Conservation (phyloP, 2,113 vertebrate species). For the Ophthalmotilapia sp. region DNA sequence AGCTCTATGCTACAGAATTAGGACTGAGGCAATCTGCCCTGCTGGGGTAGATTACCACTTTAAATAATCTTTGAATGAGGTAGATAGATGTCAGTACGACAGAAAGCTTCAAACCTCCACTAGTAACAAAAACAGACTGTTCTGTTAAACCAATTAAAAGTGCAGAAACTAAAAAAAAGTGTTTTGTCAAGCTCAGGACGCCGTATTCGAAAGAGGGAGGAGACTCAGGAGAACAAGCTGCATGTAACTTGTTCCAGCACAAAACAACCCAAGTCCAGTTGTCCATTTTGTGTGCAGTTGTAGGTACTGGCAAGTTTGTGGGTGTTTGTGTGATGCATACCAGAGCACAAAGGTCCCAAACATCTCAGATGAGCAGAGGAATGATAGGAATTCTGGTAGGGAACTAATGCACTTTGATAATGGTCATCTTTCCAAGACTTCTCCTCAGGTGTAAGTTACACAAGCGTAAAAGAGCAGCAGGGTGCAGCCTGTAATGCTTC, state of each 20-base stretch:
- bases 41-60: neutral
- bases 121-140: slow-evolving; percentile 62
- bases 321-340: slow-evolving; percentile 22
- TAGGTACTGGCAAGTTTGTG: neutral
- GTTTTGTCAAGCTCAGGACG: neutral
- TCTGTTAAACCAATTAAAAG: neutral
- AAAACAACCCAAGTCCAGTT: slow-evolving; percentile 25
- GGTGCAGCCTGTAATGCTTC: neutral
- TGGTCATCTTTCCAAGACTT: neutral
- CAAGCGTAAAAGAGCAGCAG: neutral
- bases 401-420: neutral
- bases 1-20: neutral
- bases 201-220: neutral
- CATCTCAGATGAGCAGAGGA: slow-evolving; percentile 20
- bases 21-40: neutral
- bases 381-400: slow-evolving; percentile 35
- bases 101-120: neutral
- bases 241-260: slow-evolving; percentile 12
- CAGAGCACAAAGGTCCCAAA: slow-evolving; percentile 37
- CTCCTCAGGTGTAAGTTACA: neutral
- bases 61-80: neutral
- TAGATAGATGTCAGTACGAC: neutral
- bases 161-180: neutral
- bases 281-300: neutral
- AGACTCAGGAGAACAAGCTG: neutral